Evolutionary conservation across 2,113 vertebrate species (phyloP).

Genomic region (Meriones unguiculatus): DNA sequence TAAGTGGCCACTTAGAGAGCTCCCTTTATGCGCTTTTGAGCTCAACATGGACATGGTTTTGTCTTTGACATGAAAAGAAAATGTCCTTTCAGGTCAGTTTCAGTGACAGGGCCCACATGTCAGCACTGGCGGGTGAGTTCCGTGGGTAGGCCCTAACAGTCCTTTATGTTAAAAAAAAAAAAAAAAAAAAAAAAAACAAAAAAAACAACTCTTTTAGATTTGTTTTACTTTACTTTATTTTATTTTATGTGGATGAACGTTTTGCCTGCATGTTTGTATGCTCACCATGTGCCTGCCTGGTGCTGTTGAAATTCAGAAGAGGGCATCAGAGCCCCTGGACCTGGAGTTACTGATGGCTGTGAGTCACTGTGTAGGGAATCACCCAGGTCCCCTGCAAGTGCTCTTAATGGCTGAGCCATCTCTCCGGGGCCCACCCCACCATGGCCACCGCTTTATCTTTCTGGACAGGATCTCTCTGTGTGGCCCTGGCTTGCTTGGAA

Average conservation of each 20-base stretch:
- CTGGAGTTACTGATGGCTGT: background rate
- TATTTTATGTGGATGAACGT: background rate
- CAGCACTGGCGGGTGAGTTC: fast-evolving
- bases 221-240: background rate
- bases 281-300: background rate
- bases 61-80: background rate
- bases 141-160: too few relatives aligned
- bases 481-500: background rate
- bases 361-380: too few relatives aligned
- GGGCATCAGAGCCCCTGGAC: background rate
- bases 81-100: background rate
- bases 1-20: background rate
- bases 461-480: background rate
- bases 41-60: background rate
- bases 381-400: background rate
- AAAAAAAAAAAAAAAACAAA: background rate
- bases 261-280: background rate
- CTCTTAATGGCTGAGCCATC: background rate
- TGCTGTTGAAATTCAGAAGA: background rate
- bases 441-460: background rate
- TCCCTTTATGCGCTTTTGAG: background rate
- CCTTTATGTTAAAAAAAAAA: background rate
- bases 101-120: background rate
- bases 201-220: background rate
- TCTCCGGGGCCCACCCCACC: background rate